These are phyloP conservation scores for Drosophila acutilabella DNA, from an alignment of 2,888 invertebrate species.

Conservation along the genomic window DNA sequence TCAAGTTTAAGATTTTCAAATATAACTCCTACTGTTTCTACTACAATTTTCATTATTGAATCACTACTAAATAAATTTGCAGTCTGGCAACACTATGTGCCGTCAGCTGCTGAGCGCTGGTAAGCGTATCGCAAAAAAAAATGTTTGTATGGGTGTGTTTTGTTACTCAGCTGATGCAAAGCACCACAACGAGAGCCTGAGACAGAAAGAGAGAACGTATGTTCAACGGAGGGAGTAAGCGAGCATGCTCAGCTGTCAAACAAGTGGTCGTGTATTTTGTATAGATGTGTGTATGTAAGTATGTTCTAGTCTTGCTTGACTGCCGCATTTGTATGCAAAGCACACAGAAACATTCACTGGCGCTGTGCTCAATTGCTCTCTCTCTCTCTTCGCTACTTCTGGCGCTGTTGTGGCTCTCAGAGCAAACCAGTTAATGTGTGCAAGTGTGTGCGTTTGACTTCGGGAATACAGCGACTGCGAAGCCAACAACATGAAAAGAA, in stretches of 20 bases:
- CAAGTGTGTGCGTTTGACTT: conserved; percentile 29
- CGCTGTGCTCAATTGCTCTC: conserved; percentile 33
- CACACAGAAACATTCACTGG: conserved; percentile 39
- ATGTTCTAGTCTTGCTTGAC: conserved; percentile 52
- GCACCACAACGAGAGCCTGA: conserved; percentile 23
- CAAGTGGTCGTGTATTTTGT: conserved; percentile 67
- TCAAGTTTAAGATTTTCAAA: neutral
- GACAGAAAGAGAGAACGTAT: conserved; percentile 12
- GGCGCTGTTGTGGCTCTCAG: conserved; percentile 34
- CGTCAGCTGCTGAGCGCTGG: conserved; percentile 66
- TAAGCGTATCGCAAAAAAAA: conserved; percentile 39
- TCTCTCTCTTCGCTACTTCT: conserved; percentile 7
- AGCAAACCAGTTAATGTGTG: conserved; percentile 56
- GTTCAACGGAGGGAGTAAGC: conserved; percentile 17
- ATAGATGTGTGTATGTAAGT: conserved; percentile 11
- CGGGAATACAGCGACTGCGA: conserved; percentile 14
- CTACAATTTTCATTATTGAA: conserved; percentile 1
- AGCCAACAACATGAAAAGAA: conserved; percentile 52
- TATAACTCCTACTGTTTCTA: conserved; percentile 45
- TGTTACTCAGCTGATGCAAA: conserved; percentile 57
- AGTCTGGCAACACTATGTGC: conserved; percentile 58
- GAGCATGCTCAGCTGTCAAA: conserved; percentile 60
- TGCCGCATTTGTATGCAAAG: conserved; percentile 69
- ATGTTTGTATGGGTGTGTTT: conserved; percentile 28
- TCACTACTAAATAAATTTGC: conserved; percentile 2